Base-by-base conservation (phyloP, 2,113 vertebrate species). In the Callorhinus ursinus region DNA sequence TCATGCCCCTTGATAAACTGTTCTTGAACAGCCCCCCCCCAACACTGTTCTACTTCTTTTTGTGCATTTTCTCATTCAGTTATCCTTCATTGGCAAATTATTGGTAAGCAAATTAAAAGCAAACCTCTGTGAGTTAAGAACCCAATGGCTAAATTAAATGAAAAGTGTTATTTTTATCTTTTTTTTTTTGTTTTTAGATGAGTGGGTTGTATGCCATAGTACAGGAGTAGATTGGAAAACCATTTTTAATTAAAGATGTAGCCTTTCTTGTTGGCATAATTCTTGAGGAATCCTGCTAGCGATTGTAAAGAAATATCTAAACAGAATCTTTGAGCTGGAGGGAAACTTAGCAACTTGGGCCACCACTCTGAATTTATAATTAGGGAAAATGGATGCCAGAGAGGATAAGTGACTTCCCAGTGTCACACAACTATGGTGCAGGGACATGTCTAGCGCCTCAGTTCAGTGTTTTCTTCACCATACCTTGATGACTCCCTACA, bases 71-170 rank as follows among this genome's bases (percentile, higher is more conserved):
- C 71, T 94, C 88, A 81, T 24, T 79, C 13, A 74, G 0, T 79
- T 92, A 83, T 77, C 80, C 74, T 90, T 93, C 57, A 94, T 89
- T 92, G 63, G 77, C 15, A 85, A 77, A 69, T 96, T 67, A 49
- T 82, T 93, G 94, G 28, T 95, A 95, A 57, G 13, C 57, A 91
- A 96, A 89, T 95, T 55, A 76, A 88, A 97, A 92, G 63, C 57
- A 97, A 63, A 76, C 81, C 53, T 97, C 31, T 67, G 8, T 63
- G 90, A 90, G 49, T 67, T 97, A 84, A 71, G 55, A 93, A 79
- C 7, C 39, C 49, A 93, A 93, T 63, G 92, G 53, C 84, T 94
- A 88, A 94, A 72, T 92, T 95, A 95, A 82, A 89, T 95, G 83
- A 89, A 90, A 94, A 86, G 67, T 97, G 59, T 74, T 85, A 76